phyloP scores from a whole-genome alignment of 2,888 invertebrate genomes.

The Geotrupes spiniger region DNA sequence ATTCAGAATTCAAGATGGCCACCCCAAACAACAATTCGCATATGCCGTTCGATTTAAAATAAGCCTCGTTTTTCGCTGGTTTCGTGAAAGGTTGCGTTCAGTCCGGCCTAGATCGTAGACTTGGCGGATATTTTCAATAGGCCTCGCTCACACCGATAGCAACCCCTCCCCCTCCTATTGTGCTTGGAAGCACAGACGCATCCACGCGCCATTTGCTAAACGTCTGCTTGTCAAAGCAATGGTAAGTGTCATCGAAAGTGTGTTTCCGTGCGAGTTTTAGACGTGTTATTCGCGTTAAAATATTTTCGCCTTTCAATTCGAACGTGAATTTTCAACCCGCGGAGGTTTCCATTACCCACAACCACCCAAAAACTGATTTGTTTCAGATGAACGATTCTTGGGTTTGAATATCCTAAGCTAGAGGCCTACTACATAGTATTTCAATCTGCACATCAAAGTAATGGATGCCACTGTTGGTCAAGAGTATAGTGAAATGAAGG shows the following conservation, averaged over 20 bases:
- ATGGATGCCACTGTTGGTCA: conserved; percentile 19
- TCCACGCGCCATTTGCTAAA: conserved; percentile 53
- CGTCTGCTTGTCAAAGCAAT: conserved; percentile 49
- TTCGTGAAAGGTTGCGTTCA: neutral
- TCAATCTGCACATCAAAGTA: conserved; percentile 25
- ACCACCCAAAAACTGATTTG: conserved; percentile 6
- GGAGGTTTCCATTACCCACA: neutral
- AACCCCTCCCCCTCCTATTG: conserved; percentile 46
- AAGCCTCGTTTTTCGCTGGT: neutral
- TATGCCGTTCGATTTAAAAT: neutral
- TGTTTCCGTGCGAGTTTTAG: neutral
- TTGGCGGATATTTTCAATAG: conserved; percentile 39
- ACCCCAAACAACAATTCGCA: neutral
- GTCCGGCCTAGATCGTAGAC: conserved; percentile 30
- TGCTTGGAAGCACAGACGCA: conserved; percentile 47
- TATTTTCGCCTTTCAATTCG: too few species aligned
- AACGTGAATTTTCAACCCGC: too few species aligned
- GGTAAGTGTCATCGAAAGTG: conserved; percentile 44
- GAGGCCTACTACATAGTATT: conserved; percentile 38
- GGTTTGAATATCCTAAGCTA: conserved; percentile 40
- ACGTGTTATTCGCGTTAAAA: neutral
- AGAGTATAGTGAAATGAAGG: conserved; percentile 20
- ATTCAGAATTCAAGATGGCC: conserved; percentile 20
- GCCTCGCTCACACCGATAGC: conserved; percentile 35
- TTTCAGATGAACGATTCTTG: conserved; percentile 46